phyloP scores from a whole-genome alignment of 1,140 invertebrate genomes.

The Tetramorium alpestre region DNA sequence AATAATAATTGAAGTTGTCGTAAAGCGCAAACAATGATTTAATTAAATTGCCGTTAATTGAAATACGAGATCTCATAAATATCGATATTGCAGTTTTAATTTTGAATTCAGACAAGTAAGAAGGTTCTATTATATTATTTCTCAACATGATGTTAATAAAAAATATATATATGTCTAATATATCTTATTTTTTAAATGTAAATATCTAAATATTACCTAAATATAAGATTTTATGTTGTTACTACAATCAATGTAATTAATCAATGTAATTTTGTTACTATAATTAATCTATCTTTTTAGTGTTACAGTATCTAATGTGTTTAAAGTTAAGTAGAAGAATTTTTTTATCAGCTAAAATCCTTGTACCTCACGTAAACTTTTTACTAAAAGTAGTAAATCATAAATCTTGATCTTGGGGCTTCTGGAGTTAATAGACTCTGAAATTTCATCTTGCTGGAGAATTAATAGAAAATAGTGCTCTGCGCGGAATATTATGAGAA shows the following conservation, averaged over 20 bases:
- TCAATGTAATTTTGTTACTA: background rate
- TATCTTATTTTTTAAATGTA: background rate
- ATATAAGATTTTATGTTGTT: background rate
- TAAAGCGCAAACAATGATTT: background rate
- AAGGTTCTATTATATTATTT: background rate
- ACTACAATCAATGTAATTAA: background rate
- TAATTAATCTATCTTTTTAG: background rate
- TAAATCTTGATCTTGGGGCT: background rate
- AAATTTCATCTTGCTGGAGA: constrained; percentile 6
- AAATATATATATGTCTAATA: background rate
- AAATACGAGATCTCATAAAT: background rate
- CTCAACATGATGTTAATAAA: background rate
- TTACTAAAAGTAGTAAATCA: background rate
- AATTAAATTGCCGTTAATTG: background rate
- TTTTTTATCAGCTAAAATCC: background rate
- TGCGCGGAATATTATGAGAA: background rate
- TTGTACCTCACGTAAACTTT: constrained; percentile 1
- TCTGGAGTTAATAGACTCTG: background rate
- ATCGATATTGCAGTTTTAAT: background rate
- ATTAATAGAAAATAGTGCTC: constrained; percentile 30
- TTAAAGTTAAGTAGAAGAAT: background rate
- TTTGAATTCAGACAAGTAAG: background rate
- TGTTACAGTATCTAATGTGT: background rate
- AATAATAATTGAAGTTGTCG: constrained; percentile 29
- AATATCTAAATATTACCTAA: background rate